phyloP scores from a whole-genome alignment of 1,140 invertebrate species.

The Lepidostoma basale region DNA sequence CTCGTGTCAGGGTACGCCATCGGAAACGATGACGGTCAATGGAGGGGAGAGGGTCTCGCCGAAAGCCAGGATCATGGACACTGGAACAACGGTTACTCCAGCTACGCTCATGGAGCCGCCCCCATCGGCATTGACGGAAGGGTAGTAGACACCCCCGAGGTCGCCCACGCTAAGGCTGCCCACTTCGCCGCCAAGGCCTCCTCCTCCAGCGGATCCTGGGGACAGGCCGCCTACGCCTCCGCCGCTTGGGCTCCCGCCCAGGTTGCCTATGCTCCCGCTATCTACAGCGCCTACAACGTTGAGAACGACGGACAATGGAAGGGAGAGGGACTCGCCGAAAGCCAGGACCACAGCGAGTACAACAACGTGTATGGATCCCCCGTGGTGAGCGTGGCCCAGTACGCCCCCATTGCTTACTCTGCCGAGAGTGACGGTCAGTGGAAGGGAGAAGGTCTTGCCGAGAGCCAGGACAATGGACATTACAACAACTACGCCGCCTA shows the following conservation, averaged over 20 bases:
- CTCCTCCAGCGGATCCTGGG: too few relatives aligned
- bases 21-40: slow-evolving; percentile 40
- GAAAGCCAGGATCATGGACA: slow-evolving; percentile 19
- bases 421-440: slow-evolving; percentile 30
- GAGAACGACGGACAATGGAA: too few relatives aligned
- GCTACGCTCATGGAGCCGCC: background rate
- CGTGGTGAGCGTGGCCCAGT: background rate
- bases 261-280: slow-evolving; percentile 48
- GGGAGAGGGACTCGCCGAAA: too few relatives aligned
- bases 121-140: background rate
- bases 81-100: slow-evolving; percentile 42
- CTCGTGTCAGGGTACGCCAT: background rate
- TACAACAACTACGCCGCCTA: too few relatives aligned
- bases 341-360: too few relatives aligned
- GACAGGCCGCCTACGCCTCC: background rate
- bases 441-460: slow-evolving; percentile 28
- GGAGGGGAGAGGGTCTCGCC: slow-evolving; percentile 38
- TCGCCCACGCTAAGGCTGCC: slow-evolving; percentile 40
- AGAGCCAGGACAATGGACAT: slow-evolving; percentile 38
- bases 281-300: slow-evolving; percentile 51
- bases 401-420: background rate
- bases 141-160: slow-evolving; percentile 33
- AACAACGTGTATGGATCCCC: too few relatives aligned
- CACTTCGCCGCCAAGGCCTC: slow-evolving; percentile 33
- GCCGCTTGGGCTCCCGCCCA: background rate